phyloP scores from a whole-genome alignment of 2,113 vertebrate species.

The Myiagra hebetior region DNA sequence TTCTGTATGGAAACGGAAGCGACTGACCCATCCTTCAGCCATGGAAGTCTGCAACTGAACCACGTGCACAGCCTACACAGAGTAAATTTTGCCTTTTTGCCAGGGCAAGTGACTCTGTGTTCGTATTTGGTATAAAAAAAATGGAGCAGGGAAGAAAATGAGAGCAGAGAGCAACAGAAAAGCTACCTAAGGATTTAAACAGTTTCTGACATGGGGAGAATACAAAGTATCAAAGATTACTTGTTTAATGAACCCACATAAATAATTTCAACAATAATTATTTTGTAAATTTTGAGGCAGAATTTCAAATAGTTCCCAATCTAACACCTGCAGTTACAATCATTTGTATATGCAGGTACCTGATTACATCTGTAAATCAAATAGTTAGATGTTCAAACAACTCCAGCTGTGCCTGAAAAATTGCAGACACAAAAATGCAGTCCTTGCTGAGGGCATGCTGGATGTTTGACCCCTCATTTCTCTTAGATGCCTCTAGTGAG shows the following conservation, averaged over 20 bases:
- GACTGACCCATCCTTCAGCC: background rate
- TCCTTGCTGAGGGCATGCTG: background rate
- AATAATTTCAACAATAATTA: background rate
- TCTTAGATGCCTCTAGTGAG: background rate
- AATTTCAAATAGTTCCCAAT: background rate
- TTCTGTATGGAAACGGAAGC: background rate
- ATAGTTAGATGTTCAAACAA: background rate
- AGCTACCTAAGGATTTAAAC: background rate
- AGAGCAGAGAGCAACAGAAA: background rate
- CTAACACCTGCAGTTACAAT: constrained; percentile 43
- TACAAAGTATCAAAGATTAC: background rate
- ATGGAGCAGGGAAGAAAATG: background rate
- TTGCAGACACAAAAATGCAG: background rate
- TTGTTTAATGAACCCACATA: background rate
- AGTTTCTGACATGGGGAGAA: background rate
- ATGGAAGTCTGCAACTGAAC: background rate
- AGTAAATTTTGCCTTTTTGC: background rate
- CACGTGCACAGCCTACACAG: background rate
- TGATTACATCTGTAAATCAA: constrained; percentile 62
- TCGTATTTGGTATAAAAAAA: background rate
- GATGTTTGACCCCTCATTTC: background rate
- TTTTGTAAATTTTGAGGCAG: background rate
- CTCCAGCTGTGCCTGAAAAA: background rate
- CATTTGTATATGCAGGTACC: constrained; percentile 28
- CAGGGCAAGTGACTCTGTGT: background rate